A percentile compares a stretch with the other conserved stretches of the same genome.
Conservation (phyloP, 2,113 vertebrate species). For the Platysteira castanea region DNA sequence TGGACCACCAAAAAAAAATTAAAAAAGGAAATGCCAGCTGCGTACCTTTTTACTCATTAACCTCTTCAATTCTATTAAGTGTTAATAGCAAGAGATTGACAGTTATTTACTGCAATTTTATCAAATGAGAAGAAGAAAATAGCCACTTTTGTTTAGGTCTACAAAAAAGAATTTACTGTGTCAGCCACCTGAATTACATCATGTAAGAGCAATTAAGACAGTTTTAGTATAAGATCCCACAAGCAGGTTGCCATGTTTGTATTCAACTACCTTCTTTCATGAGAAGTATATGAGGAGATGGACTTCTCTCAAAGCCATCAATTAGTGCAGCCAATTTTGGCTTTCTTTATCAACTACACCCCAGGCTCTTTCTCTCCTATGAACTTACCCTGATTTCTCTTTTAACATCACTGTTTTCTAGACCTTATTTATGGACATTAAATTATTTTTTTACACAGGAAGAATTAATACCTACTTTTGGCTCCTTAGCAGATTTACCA, state of each 20-base stretch:
- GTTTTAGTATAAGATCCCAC: not conserved
- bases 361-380: not conserved
- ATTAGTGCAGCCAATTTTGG: not conserved
- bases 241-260: not conserved
- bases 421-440: not conserved
- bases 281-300: not conserved
- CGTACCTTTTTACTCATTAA: not conserved
- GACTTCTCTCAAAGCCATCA: not conserved
- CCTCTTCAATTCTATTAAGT: not conserved
- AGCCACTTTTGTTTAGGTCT: not conserved
- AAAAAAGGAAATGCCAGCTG: not conserved
- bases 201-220: not conserved
- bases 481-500: not conserved
- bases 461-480: not conserved
- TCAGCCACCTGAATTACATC: not conserved
- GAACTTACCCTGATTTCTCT: not conserved
- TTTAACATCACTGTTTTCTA: not conserved
- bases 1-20: not conserved
- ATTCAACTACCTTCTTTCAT: not conserved
- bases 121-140: not conserved
- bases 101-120: not conserved
- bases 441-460: not conserved
- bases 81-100: not conserved
- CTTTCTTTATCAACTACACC: not conserved
- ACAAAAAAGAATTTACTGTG: not conserved